These are phyloP conservation scores for Calliopum simillimum DNA, from an alignment of 2,888 invertebrate species.

Conservation along the genomic window DNA sequence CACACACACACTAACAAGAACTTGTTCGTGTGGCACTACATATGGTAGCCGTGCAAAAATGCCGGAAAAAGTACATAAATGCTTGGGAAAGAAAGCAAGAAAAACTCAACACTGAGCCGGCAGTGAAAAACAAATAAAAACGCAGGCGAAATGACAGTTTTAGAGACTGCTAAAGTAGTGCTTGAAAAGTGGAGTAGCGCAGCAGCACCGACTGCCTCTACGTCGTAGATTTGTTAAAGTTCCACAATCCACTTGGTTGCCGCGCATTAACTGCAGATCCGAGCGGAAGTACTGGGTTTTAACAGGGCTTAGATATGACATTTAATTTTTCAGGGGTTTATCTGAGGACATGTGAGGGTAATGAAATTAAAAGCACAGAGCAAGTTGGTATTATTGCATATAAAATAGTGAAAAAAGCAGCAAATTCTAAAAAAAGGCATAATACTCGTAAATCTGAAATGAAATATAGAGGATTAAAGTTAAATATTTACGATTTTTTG, in stretches of 20 bases:
- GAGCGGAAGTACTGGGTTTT: neutral
- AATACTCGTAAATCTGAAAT: neutral
- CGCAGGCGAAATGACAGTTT: conserved; percentile 29
- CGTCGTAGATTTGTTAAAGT: too few relatives aligned
- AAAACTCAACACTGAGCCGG: conserved; percentile 1
- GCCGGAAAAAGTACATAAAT: conserved; percentile 18
- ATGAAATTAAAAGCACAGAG: conserved; percentile 24
- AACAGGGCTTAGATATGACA: conserved; percentile 21
- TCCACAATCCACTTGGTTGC: neutral
- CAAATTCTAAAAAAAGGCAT: neutral
- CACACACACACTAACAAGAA: neutral
- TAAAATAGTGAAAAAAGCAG: neutral
- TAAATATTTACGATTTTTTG: too few relatives aligned
- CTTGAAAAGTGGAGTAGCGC: conserved; percentile 25
- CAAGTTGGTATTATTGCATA: neutral
- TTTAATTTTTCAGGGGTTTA: conserved; percentile 31
- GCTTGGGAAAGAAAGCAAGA: neutral
- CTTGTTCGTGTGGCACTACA: conserved; percentile 9
- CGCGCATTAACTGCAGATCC: too few relatives aligned
- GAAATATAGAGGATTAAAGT: too few relatives aligned
- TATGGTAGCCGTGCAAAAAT: conserved; percentile 20
- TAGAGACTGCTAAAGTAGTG: conserved; percentile 29
- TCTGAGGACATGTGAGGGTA: conserved; percentile 11
- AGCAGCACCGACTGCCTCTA: neutral
- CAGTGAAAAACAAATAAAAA: neutral